Evolutionary conservation across 2,797 vertebrate species (phyloP).

Genomic region (Pteronotus mesoamericanus): DNA sequence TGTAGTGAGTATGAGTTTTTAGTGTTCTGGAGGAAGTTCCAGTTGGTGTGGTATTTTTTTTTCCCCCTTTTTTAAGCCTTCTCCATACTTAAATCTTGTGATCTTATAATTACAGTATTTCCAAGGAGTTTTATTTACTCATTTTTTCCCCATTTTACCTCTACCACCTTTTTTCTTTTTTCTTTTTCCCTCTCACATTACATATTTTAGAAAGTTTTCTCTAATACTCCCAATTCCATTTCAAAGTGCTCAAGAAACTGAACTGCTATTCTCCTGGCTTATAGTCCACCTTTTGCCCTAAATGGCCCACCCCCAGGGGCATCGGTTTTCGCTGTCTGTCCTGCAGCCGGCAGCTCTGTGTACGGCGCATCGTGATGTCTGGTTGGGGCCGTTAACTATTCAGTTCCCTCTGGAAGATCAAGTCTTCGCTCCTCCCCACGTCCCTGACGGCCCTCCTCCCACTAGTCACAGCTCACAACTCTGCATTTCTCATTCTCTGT

Average conservation of each 20-base stretch:
- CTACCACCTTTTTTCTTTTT: not conserved
- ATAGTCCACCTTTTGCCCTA: not conserved
- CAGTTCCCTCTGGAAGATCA: no score
- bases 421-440: no score
- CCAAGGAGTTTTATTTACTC: not conserved
- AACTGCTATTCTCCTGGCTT: not conserved
- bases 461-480: no score
- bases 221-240: not conserved
- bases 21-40: not conserved
- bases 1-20: not conserved
- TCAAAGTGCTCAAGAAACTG: not conserved
- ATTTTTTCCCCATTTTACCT: not conserved
- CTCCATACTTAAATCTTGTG: not conserved
- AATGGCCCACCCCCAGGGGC: no score
- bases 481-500: no score
- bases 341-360: not conserved
- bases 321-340: not conserved
- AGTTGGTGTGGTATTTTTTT: not conserved
- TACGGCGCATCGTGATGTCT: no score
- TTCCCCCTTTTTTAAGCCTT: slow-evolving; percentile 8
- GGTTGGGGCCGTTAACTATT: no score
- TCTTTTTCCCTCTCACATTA: not conserved
- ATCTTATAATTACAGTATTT: not conserved
- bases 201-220: not conserved
- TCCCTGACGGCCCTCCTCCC: no score